Percentiles rank a stretch among this genome's conserved stretches.
phyloP scores from a whole-genome alignment of 2,888 invertebrate genomes.

The Trimorus sp. region DNA sequence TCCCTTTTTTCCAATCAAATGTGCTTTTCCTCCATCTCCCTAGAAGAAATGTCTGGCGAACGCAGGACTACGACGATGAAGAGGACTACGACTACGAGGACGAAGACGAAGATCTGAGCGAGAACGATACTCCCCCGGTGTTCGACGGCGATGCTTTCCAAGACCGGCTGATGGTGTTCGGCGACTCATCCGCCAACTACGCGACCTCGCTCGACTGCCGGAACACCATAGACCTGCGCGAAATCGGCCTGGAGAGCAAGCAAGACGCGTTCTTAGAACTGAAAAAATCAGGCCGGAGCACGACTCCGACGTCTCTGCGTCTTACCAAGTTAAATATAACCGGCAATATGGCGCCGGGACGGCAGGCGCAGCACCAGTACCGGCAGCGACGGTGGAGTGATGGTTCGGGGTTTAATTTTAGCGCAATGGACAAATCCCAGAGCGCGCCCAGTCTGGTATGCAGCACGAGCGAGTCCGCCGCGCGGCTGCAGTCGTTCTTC shows the following conservation, averaged over 20 bases:
- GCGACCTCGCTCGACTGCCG: slow-evolving; percentile 77
- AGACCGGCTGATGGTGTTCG: slow-evolving; percentile 77
- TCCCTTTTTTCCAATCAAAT: slow-evolving; percentile 8
- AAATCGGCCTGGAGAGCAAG: slow-evolving; percentile 78
- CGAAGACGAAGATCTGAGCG: slow-evolving; percentile 67
- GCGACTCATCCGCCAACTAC: slow-evolving; percentile 74
- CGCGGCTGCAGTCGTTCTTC: slow-evolving; percentile 42
- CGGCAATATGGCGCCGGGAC: slow-evolving; percentile 71
- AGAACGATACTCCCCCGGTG: slow-evolving; percentile 26
- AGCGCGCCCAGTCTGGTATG: slow-evolving; percentile 80
- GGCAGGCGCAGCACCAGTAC: slow-evolving; percentile 67
- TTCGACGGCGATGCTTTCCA: slow-evolving; percentile 74
- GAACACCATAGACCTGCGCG: slow-evolving; percentile 79
- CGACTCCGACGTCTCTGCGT: slow-evolving; percentile 72
- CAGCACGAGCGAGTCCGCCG: slow-evolving; percentile 74
- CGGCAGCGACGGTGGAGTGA: slow-evolving; percentile 73
- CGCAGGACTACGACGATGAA: slow-evolving; percentile 68
- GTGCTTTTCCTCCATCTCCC: no score
- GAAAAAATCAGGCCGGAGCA: slow-evolving; percentile 73
- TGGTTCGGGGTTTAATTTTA: slow-evolving; percentile 79
- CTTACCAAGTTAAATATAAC: slow-evolving; percentile 79
- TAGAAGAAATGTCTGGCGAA: slow-evolving; percentile 38
- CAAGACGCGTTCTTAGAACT: slow-evolving; percentile 76
- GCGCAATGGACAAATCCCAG: slow-evolving; percentile 80
- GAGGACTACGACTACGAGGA: slow-evolving; percentile 76